phyloP scores from a whole-genome alignment of 37 sponge, comb jelly and placozoan genomes.

The Dysidea cf. avara region DNA sequence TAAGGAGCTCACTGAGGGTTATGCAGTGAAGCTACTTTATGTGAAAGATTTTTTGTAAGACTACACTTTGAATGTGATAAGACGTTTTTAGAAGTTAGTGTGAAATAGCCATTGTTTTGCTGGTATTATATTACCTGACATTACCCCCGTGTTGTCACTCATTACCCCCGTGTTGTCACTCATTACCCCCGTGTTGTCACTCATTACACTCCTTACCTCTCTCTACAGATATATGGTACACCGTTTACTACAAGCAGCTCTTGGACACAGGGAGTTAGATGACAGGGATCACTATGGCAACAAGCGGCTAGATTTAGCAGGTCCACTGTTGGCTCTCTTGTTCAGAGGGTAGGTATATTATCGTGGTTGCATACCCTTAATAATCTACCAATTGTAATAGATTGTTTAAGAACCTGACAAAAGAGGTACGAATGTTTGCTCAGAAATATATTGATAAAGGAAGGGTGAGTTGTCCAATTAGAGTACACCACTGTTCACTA shows the following conservation, averaged over 20 bases:
- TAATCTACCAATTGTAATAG: slow-evolving; percentile 28
- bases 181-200: no score
- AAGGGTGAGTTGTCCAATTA: slow-evolving; percentile 53
- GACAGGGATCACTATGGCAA: slow-evolving; percentile 99
- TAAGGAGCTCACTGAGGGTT: not conserved
- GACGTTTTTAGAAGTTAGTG: not conserved
- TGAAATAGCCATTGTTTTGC: not conserved
- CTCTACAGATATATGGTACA: slow-evolving; percentile 99
- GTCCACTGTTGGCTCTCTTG: slow-evolving; percentile 93
- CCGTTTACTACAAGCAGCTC: slow-evolving; percentile 88
- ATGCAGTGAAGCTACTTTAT: not conserved
- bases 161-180: no score
- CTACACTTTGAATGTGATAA: not conserved
- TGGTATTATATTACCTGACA: no score
- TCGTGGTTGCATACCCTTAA: not conserved
- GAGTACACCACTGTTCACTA: no score
- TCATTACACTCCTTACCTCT: no score
- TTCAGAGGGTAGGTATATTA: slow-evolving; percentile 84
- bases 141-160: no score
- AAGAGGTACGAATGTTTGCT: slow-evolving; percentile 94
- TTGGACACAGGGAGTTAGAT: slow-evolving; percentile 95
- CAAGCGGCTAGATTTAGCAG: slow-evolving; percentile 98
- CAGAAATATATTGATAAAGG: slow-evolving; percentile 97
- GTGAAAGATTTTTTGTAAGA: slow-evolving; percentile 7
- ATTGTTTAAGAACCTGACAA: slow-evolving; percentile 94